Base-by-base conservation (phyloP, 2,113 vertebrate genomes). In the Calidris pygmaea region DNA sequence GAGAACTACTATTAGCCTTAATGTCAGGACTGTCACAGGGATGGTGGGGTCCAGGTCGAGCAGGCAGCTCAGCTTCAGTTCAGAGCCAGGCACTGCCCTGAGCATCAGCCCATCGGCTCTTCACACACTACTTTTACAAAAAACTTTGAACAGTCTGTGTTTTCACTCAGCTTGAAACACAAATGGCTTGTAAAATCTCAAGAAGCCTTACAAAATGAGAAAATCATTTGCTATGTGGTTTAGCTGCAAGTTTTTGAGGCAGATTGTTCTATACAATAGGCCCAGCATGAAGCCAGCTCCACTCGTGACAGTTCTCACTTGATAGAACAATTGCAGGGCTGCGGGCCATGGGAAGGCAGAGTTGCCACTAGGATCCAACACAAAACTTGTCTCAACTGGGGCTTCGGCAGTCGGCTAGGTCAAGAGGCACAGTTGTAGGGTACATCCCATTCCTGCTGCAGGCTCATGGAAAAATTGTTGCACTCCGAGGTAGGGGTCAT, bases 21-120 rank as follows among this genome's bases (percentile, higher is more conserved):
- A 37, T 2, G 7, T 67, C 30, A 10, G 82, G 35, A 26, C 21
- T 12, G 6, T 85, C 12, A 12, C 1, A 0, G 1, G 17, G 2
- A 2, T 13, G 4, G 2, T 8, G 17, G 26, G 32, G 1, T 47
- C 45, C 18, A n/a, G 39, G 34, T 12, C 13, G 3, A 12, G 6
- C 48, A 66, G 58, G 20, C 21, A 68, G 26, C 47, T 82, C 59
- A 53, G 52, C 7, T 37, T 55, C 14, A 12, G 30, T 20, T 39
- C 66, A 43, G 41, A 62, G 21, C 26, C 29, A 30, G 48, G 12
- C n/a, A 5, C 27, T 56, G n/a, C 11, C 15, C 66, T 56, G 56
- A 72, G 34, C 78, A 50, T 37, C 34, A 53, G 37, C 13, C 45
- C 41, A 30, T 23, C 1, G 0, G 9, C 72, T 73, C 10, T 60